These are phyloP conservation scores for Phoxinus phoxinus DNA, from an alignment of 2,113 vertebrate genomes.

Conservation along the genomic window DNA sequence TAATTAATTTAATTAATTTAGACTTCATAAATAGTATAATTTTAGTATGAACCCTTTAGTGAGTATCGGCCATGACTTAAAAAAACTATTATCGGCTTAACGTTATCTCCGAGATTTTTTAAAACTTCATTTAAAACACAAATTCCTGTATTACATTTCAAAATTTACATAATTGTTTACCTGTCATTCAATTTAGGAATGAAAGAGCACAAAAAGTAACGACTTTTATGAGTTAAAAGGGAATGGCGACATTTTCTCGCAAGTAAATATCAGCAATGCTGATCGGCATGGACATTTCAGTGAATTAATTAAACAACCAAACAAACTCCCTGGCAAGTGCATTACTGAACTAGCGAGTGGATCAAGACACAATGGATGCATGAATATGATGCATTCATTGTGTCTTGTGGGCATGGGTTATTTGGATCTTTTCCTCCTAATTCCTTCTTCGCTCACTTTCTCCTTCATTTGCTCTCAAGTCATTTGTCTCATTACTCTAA, in stretches of 20 bases:
- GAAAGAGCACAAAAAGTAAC: neutral
- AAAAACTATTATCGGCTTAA: neutral
- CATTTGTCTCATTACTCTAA: constrained; percentile 58
- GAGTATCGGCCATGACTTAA: neutral
- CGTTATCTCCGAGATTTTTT: neutral
- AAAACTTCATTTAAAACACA: neutral
- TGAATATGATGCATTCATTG: neutral
- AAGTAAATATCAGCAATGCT: neutral
- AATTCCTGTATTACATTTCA: neutral
- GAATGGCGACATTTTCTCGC: neutral
- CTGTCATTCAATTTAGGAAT: neutral
- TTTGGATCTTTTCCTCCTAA: neutral
- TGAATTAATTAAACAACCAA: neutral
- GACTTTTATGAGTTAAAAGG: neutral
- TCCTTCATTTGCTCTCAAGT: constrained; percentile 38
- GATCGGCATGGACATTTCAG: neutral
- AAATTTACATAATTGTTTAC: neutral
- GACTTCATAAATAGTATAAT: neutral
- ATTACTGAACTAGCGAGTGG: neutral
- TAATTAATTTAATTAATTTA: neutral
- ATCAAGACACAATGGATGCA: neutral
- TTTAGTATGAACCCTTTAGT: neutral
- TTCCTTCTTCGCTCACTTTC: constrained; percentile 8
- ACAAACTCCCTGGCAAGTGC: neutral
- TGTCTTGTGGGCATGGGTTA: too few relatives aligned